Evolutionary conservation across 2,797 vertebrate genomes (phyloP), one percentile per base, ranked within the genome.

Genomic region (Dryobates pubescens): DNA sequence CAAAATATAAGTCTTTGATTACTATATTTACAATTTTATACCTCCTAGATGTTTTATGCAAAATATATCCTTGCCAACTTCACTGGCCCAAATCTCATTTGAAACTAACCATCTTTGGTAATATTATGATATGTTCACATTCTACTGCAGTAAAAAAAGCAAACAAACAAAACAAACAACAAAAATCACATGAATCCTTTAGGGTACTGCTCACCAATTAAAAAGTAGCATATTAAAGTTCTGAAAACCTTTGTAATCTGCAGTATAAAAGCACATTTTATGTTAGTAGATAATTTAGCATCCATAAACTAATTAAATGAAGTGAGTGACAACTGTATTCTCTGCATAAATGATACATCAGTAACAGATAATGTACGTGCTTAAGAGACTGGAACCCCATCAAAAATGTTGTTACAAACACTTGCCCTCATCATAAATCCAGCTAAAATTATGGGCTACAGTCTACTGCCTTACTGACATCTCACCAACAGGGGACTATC

Each of bases 241-340:
- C 97, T 96, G 88, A 94, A 97, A 97, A 96, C 95, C 96, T 97
- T 96, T 93, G 91, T 93, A 97, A 97, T 97, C 97, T 97, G 96
- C 97, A 97, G 72, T 96, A 97, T 97, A 98, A 97, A 97, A 94
- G 84, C 96, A 87, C 96, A 96, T 97, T 98, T 98, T 98, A 97
- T 97, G 97, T 95, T 94, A 93, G 97, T 41, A 95, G 96, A 97
- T 97, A 98, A 98, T 97, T 97, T 97, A 97, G 91, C 96, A 97
- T 96, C 97, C 96, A 97, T 97, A 97, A 97, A 88, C 96, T 96
- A 97, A 97, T 98, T 98, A 98, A 97, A 96, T 95, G 94, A 95
- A 97, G 89, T 97, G 97, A 97, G 84, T 97, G 97, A 97, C 97
- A 98, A 97, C 96, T 96, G 96, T 97, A 97, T 96, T 97, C 90